Percentiles rank a stretch among this genome's conserved stretches.
Conservation (phyloP, 2,113 vertebrate genomes). For the Trochalopteron elliotii region DNA sequence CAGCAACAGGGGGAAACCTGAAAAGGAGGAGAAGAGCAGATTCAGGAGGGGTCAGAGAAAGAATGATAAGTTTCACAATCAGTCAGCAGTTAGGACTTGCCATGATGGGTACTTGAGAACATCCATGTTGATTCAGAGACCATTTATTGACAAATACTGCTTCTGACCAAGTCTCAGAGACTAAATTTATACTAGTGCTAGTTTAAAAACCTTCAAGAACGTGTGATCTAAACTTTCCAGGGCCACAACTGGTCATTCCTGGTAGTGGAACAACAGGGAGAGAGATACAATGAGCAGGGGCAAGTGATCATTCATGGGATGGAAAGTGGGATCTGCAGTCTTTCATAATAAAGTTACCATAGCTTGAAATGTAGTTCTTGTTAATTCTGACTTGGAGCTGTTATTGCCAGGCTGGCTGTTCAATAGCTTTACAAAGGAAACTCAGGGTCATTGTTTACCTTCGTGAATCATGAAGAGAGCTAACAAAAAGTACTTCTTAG, state of each 20-base stretch:
- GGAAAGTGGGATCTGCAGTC: neutral
- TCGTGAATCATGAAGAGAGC: constrained; percentile 13
- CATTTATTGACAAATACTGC: neutral
- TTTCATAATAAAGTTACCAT: neutral
- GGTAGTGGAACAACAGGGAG: neutral
- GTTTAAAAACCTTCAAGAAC: neutral
- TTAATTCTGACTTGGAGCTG: neutral
- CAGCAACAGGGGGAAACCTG: neutral
- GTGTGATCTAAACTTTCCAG: neutral
- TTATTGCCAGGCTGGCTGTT: constrained; percentile 14
- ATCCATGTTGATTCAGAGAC: constrained; percentile 5
- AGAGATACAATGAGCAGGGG: neutral
- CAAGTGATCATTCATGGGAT: neutral
- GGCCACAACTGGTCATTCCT: neutral
- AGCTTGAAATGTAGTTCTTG: neutral
- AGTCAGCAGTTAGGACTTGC: neutral
- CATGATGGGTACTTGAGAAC: neutral
- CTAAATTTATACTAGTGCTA: neutral
- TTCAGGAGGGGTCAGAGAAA: neutral
- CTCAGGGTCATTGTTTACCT: constrained; percentile 13
- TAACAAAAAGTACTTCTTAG: constrained; percentile 28
- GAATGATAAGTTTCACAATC: neutral
- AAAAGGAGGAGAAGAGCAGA: neutral
- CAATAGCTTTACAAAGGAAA: constrained; percentile 27
- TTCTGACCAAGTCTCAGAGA: neutral